Base-by-base conservation (phyloP, 92 coral and sea anemone species). In the Micromussa lordhowensis region DNA sequence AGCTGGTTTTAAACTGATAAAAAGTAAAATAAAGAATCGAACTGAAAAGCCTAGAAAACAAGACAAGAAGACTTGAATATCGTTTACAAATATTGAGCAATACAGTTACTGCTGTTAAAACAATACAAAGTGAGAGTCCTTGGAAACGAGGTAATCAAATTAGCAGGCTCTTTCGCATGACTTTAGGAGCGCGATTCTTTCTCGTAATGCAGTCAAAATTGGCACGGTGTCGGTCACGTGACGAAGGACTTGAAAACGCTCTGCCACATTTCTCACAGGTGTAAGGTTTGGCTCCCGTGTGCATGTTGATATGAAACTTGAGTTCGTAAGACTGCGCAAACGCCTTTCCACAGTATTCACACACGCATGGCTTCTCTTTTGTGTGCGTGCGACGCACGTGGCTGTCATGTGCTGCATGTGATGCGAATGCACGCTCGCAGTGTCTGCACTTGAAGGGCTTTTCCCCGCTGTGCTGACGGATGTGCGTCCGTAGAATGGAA, bases 371-470 rank as follows among this genome's bases (percentile, higher is more conserved):
- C 88, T 97, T 97, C 80, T 97, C 99, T 86, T 97, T 97, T 73
- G 99, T 97, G 89, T 97, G 99, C 80, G 98, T 97, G 88, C 99
- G 95, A 49, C 99, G 92, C 92, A 97, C 99, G 95, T 97, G 99
- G 76, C 99, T 97, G 82, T 97, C 99, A 83, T 97, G 99, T 35
- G 99, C 99, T 18, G 99, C 99, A 75, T 97, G 99, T 44, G 99
- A 97, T 38, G 99, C 99, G 82, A 97, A 97, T 21, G 99, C 99
- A 51, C 96, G 96, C 11, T 97, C 99, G 71, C 99, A 97, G 71
- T 97, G 98, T 44, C 93, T 94, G 73, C 99, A 97, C 90, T 97
- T 97, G 89, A 97, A 97, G 21, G 98, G 99, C 91, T 97, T 97
- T 59, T 97, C 99, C 7, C 99, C 99, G 69, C 96, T 93, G 75